These are phyloP conservation scores for Mixornis gularis DNA, from an alignment of 2,113 vertebrate species.

Conservation along the genomic window DNA sequence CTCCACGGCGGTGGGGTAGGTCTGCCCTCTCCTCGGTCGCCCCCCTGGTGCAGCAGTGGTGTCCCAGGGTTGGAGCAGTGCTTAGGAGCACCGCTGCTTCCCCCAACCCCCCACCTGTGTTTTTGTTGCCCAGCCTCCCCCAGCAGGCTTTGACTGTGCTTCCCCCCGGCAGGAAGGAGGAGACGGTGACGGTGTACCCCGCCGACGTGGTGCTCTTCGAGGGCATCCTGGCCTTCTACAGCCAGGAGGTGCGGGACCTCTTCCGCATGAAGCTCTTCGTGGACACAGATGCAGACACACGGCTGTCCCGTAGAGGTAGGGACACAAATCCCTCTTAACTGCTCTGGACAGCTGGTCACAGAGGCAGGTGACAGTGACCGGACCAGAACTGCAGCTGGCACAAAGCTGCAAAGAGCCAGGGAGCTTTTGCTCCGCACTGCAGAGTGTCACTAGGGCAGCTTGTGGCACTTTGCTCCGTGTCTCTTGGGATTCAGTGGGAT, in stretches of 20 bases:
- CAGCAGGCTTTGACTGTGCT: background rate
- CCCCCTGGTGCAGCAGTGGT: slow-evolving; percentile 7
- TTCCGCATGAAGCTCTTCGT: slow-evolving; percentile 99
- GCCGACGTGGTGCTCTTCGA: slow-evolving; percentile 96
- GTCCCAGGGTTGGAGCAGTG: slow-evolving; percentile 6
- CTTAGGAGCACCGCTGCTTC: background rate
- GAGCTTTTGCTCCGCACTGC: background rate
- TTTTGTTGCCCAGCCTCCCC: background rate
- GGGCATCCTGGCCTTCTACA: slow-evolving; percentile 96
- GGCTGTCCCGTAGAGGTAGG: slow-evolving; percentile 92
- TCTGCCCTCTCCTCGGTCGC: background rate
- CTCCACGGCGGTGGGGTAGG: background rate
- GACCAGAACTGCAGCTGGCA: background rate
- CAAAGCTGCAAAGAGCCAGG: background rate
- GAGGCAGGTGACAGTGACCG: background rate
- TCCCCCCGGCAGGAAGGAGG: slow-evolving; percentile 81
- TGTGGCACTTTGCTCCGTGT: background rate
- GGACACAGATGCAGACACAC: slow-evolving; percentile 92
- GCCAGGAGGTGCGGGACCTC: slow-evolving; percentile 91
- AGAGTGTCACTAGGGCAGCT: background rate
- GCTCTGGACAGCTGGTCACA: background rate
- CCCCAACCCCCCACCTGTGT: background rate
- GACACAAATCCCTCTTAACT: background rate
- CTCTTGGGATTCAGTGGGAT: background rate
- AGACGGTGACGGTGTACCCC: slow-evolving; percentile 90